Evolutionary conservation across 2,888 invertebrate species (phyloP).

Genomic region (Leptinotarsa haldemani): DNA sequence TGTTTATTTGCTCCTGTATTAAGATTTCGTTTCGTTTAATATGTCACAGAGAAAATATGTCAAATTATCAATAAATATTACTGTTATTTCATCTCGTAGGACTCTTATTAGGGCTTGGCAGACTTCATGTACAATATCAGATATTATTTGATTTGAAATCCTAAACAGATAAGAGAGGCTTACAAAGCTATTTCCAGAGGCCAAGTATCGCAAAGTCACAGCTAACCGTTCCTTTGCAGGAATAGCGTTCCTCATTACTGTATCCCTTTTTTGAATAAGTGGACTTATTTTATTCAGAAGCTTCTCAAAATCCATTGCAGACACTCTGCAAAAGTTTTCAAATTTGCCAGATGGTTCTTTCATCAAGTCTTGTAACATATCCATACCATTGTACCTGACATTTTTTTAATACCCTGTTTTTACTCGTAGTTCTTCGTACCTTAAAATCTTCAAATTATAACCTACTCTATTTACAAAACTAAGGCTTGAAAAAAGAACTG

Average conservation of each 20-base stretch:
- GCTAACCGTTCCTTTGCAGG: conserved; percentile 8
- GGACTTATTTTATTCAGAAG: conserved; percentile 8
- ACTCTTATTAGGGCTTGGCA: too few species aligned
- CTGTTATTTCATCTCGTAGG: too few species aligned
- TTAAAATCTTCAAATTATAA: background rate
- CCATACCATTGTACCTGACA: background rate
- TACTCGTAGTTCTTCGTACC: background rate
- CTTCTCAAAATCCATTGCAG: conserved; percentile 1
- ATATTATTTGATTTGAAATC: too few species aligned
- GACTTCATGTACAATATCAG: too few species aligned
- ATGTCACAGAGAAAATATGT: too few species aligned
- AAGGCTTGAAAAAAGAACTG: background rate
- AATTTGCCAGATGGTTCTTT: conserved; percentile 20
- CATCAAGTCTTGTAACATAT: background rate
- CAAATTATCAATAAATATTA: too few species aligned
- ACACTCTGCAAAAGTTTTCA: conserved; percentile 9
- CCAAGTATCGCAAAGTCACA: conserved; percentile 22
- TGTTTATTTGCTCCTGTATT: too few species aligned
- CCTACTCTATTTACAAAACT: background rate
- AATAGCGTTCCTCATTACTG: conserved; percentile 7
- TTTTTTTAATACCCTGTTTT: background rate
- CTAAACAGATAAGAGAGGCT: conserved; percentile 16
- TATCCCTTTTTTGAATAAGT: conserved; percentile 10
- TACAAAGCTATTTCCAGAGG: conserved; percentile 23
- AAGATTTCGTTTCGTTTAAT: too few species aligned